Evolutionary conservation across 2,888 invertebrate genomes (phyloP), one percentile per base, ranked within the genome.

Genomic region (Sympetrum striolatum): DNA sequence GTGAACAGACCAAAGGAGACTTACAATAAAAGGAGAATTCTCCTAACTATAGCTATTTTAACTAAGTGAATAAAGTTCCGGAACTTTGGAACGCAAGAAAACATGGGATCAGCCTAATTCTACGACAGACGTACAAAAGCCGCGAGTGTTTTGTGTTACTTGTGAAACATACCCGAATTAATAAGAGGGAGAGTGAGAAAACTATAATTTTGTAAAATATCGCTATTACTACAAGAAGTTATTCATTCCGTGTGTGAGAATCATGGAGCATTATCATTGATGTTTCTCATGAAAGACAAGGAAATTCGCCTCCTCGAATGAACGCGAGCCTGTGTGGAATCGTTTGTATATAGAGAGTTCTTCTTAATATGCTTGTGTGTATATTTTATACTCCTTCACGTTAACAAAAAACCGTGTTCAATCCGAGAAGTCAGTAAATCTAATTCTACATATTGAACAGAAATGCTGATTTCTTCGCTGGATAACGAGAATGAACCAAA

Each of bases 191-290:
- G 82, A 35, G 82, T 5, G 35, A 60, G 35, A 82, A 58, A 22
- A 86, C 60, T 86, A 86, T 86, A 86, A 60, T 86, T 86, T 86
- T 86, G 60, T 86, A 86, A 60, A 60, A 86, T 58, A 31, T 37
- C 31, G 60, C 10, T 4, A 31, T 60, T 86, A 86, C 64, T 86
- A 14, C 86, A 14, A 64, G 22, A 48, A 58, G 86, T 58, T 60
- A 37, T 60, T 86, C 8, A 60, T 58, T 60, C 64, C 25, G 60
- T 35, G 86, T 37, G 58, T 86, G 31, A 86, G 22, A n/a, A 86
- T 60, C 12, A 12, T 60, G 60, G 14, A 86, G 1, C 37, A 86
- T 35, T 60, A 60, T 60, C n/a, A 64, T 48, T 18, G 48, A 2
- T 18, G n/a, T 53, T 53, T 64, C 64, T 86, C 58, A 35, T 82